Conservation (phyloP, 2,888 invertebrate genomes). For the Zygothrica quintamaculata region DNA sequence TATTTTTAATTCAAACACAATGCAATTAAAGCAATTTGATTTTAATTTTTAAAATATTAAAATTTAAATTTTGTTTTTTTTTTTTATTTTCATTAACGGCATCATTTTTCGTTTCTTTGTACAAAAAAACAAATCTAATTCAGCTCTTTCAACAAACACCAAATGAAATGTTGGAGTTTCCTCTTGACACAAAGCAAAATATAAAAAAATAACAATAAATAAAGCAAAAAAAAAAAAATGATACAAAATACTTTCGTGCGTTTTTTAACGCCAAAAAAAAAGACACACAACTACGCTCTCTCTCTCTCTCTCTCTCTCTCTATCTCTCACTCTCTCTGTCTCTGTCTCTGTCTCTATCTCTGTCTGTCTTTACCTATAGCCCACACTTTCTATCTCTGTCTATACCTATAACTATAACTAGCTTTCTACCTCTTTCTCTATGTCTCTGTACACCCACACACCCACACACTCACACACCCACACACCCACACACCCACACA, state of each 20-base stretch:
- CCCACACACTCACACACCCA: constrained; percentile 13
- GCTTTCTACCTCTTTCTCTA: neutral
- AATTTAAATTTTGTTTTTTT: neutral
- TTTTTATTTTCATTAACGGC: neutral
- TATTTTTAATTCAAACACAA: too few species aligned
- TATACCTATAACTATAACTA: constrained; percentile 2
- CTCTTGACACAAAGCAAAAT: constrained; percentile 71
- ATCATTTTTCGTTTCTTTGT: constrained; percentile 33
- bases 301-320: constrained; percentile 12
- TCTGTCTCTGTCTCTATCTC: constrained; percentile 1
- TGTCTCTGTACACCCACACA: constrained; percentile 14
- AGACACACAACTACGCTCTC: constrained; percentile 54
- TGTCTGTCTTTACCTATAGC: constrained; percentile 19
- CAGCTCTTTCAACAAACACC: constrained; percentile 84
- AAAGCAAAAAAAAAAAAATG: too few species aligned
- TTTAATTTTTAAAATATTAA: too few species aligned
- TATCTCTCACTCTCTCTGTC: constrained; percentile 13
- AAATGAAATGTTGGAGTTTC: constrained; percentile 81
- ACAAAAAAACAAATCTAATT: constrained; percentile 78
- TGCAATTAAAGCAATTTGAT: too few species aligned
- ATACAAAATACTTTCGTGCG: constrained; percentile 56
- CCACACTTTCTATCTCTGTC: constrained; percentile 9
- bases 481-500: constrained; percentile 2
- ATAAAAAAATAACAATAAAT: too few species aligned
- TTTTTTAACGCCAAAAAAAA: constrained; percentile 52